Conservation (phyloP, 2,888 invertebrate species). For the Scaptomyza caliginosa region DNA sequence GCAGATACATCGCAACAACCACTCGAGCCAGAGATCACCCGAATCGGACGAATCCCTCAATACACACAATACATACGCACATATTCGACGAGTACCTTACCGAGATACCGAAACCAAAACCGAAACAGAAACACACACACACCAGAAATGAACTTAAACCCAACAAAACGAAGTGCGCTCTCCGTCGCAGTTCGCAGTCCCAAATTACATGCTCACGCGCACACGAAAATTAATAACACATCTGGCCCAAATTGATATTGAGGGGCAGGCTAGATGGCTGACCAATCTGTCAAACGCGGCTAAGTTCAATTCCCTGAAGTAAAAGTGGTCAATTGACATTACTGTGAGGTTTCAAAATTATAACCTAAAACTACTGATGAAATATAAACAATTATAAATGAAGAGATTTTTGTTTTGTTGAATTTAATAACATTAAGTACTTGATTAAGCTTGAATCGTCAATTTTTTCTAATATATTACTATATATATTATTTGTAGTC, state of each 20-base stretch:
- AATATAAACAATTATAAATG: too few species aligned
- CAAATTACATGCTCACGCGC: slow-evolving; percentile 82
- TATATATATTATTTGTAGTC: not conserved
- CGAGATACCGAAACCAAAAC: not conserved
- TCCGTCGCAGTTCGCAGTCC: slow-evolving; percentile 18
- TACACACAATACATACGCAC: not conserved
- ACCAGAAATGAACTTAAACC: slow-evolving; percentile 2
- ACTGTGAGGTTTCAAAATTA: not conserved
- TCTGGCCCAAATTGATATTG: slow-evolving; percentile 72
- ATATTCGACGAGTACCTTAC: not conserved
- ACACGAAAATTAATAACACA: slow-evolving; percentile 83
- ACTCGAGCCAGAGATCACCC: slow-evolving; percentile 39
- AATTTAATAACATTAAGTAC: too few species aligned
- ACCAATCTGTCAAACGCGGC: slow-evolving; percentile 16
- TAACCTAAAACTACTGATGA: too few species aligned
- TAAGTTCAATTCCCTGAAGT: not conserved
- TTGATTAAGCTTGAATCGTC: too few species aligned
- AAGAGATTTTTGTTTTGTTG: too few species aligned
- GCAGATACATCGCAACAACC: slow-evolving; percentile 31
- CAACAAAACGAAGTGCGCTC: slow-evolving; percentile 3
- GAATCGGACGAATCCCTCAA: slow-evolving; percentile 20
- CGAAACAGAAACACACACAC: not conserved
- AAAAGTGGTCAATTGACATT: not conserved
- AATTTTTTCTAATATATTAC: too few species aligned
- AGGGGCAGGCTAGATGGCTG: not conserved